phyloP scores from a whole-genome alignment of 2,888 invertebrate species.

The Sympetrum striolatum region DNA sequence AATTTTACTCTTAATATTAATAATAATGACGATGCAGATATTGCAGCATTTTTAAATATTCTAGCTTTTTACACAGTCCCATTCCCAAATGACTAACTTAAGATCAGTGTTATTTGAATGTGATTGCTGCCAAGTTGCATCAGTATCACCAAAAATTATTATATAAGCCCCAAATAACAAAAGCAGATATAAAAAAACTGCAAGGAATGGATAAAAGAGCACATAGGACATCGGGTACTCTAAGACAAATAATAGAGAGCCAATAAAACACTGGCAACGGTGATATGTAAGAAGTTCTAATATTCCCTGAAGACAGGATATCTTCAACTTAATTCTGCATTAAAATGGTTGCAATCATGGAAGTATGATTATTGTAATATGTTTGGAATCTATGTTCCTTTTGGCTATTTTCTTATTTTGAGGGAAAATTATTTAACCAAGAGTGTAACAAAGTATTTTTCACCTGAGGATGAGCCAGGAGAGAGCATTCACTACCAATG shows the following conservation, averaged over 20 bases:
- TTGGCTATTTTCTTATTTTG: not conserved
- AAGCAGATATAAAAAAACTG: constrained; percentile 29
- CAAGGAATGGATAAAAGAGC: constrained; percentile 42
- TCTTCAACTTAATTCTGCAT: constrained; percentile 18
- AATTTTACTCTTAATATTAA: not conserved
- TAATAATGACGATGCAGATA: constrained; percentile 31
- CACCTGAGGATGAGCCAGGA: constrained; percentile 35
- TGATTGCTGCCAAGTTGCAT: constrained; percentile 28
- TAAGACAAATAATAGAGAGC: constrained; percentile 39
- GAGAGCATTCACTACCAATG: constrained; percentile 31
- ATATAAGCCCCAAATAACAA: constrained; percentile 36
- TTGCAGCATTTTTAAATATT: constrained; percentile 11
- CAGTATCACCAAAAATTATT: constrained; percentile 21
- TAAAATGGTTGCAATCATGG: not conserved
- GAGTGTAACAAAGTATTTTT: not conserved
- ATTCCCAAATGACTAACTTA: constrained; percentile 23
- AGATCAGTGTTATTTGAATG: not conserved
- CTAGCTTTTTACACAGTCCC: not conserved
- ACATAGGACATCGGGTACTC: constrained; percentile 30
- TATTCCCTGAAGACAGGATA: constrained; percentile 36
- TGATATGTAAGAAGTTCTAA: constrained; percentile 37
- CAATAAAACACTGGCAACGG: constrained; percentile 40
- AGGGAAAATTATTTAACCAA: not conserved
- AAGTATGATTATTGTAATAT: constrained; percentile 4
- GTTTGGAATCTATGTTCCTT: not conserved